A percentile compares a stretch with the other conserved stretches of the same genome.
Evolutionary conservation across 1,140 invertebrate species (phyloP).

Genomic region (Papilio polyxenes): DNA sequence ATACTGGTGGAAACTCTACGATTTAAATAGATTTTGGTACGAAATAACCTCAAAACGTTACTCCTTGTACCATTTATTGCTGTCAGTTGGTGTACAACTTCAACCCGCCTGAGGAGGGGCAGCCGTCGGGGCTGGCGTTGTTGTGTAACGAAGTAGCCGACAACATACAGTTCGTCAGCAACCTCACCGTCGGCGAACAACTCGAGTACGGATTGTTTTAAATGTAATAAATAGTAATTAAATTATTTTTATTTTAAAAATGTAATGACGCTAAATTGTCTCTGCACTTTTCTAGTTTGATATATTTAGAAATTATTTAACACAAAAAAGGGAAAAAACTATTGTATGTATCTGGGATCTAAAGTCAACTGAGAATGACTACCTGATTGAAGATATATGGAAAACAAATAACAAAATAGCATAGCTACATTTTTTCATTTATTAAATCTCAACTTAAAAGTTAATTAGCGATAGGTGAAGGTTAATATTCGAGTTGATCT

Average conservation of each 20-base stretch:
- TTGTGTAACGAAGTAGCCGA: slow-evolving; percentile 79
- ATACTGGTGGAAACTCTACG: not conserved
- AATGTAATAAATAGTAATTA: slow-evolving; percentile 42
- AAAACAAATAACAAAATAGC: no score
- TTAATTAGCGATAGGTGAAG: not conserved
- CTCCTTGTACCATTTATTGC: slow-evolving; percentile 6
- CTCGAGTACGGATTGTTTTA: slow-evolving; percentile 81
- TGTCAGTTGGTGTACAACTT: slow-evolving; percentile 78
- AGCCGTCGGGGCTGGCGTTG: slow-evolving; percentile 68
- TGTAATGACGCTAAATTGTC: no score
- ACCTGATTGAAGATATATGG: no score
- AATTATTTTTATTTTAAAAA: slow-evolving; percentile 15
- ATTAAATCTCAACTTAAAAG: not conserved
- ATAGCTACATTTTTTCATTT: not conserved
- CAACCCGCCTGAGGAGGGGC: slow-evolving; percentile 60
- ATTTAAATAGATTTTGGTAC: not conserved
- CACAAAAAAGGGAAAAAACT: no score
- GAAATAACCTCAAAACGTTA: not conserved
- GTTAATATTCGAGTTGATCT: slow-evolving; percentile 55
- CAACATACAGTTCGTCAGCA: slow-evolving; percentile 79
- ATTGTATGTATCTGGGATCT: not conserved
- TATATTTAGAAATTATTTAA: no score
- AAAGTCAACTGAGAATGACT: no score
- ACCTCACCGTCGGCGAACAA: slow-evolving; percentile 80
- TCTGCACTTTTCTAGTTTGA: no score